A percentile compares a stretch with the other conserved stretches of the same genome.
Evolutionary conservation across 2,797 vertebrate genomes (phyloP).

Genomic region (Chanos chanos): DNA sequence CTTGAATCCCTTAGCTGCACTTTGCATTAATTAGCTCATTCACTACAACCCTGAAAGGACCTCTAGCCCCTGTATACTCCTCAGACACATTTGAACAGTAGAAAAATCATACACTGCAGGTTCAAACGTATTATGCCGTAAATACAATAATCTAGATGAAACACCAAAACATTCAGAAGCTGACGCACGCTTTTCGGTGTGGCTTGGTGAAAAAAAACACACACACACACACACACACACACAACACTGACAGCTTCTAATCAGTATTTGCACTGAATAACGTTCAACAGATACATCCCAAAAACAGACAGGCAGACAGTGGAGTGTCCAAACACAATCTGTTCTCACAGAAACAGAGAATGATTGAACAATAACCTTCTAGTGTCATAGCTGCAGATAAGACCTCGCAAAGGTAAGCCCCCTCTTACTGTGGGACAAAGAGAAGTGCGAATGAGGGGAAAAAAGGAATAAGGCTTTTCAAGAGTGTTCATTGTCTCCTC

Average conservation of each 20-base stretch:
- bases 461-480: constrained; percentile 51
- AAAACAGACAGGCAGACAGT: too few relatives aligned
- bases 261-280: too few relatives aligned
- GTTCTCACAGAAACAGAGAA: background rate
- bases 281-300: too few relatives aligned
- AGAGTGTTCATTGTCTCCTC: constrained; percentile 61
- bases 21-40: constrained; percentile 50
- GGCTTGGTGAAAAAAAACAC: too few relatives aligned
- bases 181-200: too few relatives aligned
- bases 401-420: constrained; percentile 10
- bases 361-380: background rate
- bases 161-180: too few relatives aligned
- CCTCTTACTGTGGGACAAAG: constrained; percentile 28
- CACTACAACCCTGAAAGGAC: constrained; percentile 35
- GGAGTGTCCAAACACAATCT: background rate
- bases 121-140: too few relatives aligned
- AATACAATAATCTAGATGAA: too few relatives aligned
- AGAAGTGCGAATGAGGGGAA: constrained; percentile 36
- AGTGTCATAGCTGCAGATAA: constrained; percentile 6
- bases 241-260: too few relatives aligned
- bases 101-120: constrained; percentile 17
- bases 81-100: constrained; percentile 35
- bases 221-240: too few relatives aligned
- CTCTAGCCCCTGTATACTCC: constrained; percentile 29
- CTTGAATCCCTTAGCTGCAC: constrained; percentile 36